A percentile compares a stretch with the other conserved stretches of the same genome.
phyloP scores from a whole-genome alignment of 1,140 invertebrate species.

The Potamilus streckersoni region DNA sequence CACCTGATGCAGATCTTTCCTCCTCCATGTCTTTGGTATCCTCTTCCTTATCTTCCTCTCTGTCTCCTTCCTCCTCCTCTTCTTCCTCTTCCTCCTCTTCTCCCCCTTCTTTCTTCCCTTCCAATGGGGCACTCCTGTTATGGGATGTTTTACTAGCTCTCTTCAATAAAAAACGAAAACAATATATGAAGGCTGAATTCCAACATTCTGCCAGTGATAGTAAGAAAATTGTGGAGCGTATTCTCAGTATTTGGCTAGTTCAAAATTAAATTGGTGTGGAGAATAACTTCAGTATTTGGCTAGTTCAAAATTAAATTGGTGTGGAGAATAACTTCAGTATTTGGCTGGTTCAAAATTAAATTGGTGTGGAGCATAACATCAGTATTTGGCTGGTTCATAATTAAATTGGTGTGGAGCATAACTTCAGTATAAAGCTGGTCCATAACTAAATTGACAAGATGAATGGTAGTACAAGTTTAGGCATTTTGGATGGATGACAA shows the following conservation, averaged over 20 bases:
- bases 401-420: neutral
- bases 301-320: neutral
- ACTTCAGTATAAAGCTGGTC: neutral
- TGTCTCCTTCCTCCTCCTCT: slow-evolving; percentile 33
- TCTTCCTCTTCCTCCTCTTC: slow-evolving; percentile 38
- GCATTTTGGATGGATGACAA: too few species aligned
- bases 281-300: neutral
- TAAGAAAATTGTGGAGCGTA: neutral
- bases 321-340: neutral
- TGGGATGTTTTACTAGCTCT: slow-evolving; percentile 2
- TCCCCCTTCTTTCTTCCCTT: slow-evolving; percentile 30
- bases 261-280: neutral
- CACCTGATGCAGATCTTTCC: slow-evolving; percentile 2
- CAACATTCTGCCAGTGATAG: neutral
- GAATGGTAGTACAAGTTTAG: too few species aligned
- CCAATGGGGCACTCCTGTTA: slow-evolving; percentile 28
- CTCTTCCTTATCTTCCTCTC: slow-evolving; percentile 27
- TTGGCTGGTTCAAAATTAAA: neutral
- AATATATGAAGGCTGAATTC: neutral
- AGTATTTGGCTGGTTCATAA: neutral
- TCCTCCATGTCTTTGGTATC: slow-evolving; percentile 38
- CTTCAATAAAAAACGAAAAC: slow-evolving; percentile 5
- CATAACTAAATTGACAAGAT: too few species aligned
- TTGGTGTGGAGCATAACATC: neutral
- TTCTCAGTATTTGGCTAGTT: neutral